A percentile compares a stretch with the other conserved stretches of the same genome.
Conservation (phyloP, 2,113 vertebrate species). For the Barbus barbus region DNA sequence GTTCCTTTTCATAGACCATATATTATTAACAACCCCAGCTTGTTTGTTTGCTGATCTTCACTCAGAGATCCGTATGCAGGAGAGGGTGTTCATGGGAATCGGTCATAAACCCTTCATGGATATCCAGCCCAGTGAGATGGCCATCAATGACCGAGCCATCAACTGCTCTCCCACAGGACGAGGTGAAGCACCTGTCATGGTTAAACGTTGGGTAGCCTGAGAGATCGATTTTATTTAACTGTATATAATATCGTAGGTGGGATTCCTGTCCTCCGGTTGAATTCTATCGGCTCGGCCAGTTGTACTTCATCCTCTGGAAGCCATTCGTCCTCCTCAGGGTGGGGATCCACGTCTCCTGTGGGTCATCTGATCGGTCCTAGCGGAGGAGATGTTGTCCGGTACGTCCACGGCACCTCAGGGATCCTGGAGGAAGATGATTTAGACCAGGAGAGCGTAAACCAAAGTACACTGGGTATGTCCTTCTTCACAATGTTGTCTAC, state of each 20-base stretch:
- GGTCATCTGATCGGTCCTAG: conserved; percentile 62
- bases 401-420: conserved; percentile 48
- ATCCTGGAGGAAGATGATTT: conserved; percentile 73
- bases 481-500: no score
- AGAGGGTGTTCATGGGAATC: conserved; percentile 80
- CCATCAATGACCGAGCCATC: conserved; percentile 76
- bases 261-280: conserved; percentile 60
- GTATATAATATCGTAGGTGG: conserved; percentile 18
- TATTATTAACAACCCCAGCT: no score
- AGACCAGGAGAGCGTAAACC: conserved; percentile 69
- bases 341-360: conserved; percentile 67
- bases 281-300: conserved; percentile 72
- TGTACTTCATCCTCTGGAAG: conserved; percentile 73
- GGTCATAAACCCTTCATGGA: conserved; percentile 81
- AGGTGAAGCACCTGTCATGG: conserved; percentile 63
- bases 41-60: conserved; percentile 2
- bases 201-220: no score
- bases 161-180: conserved; percentile 68
- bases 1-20: no score
- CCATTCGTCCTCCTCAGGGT: conserved; percentile 74
- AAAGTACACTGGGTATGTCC: conserved; percentile 73
- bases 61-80: conserved; percentile 79
- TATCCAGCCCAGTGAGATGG: conserved; percentile 79
- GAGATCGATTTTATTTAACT: not conserved
- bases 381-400: conserved; percentile 22